A percentile compares a stretch with the other conserved stretches of the same genome.
These are phyloP conservation scores for Bombus confusus DNA, from an alignment of 1,140 invertebrate genomes.

Conservation along the genomic window DNA sequence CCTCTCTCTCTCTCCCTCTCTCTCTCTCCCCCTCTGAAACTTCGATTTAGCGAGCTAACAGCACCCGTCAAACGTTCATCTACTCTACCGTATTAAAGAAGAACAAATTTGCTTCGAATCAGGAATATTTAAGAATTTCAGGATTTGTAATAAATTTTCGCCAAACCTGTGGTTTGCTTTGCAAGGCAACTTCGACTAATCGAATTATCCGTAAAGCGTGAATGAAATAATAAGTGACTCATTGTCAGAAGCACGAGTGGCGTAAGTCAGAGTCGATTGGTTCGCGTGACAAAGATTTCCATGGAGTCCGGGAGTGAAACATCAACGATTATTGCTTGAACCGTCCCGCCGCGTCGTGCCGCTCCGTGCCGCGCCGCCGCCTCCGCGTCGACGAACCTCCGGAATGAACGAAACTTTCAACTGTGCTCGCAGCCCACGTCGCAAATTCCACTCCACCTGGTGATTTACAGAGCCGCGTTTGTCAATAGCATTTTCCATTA, in stretches of 20 bases:
- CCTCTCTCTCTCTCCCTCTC: too few species aligned
- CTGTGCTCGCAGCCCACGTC: slow-evolving; percentile 41
- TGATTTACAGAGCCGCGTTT: slow-evolving; percentile 64
- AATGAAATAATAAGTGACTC: neutral
- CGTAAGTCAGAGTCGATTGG: slow-evolving; percentile 6
- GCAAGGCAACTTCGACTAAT: too few species aligned
- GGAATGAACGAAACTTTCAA: slow-evolving; percentile 34
- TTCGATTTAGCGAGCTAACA: too few species aligned
- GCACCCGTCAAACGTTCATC: too few species aligned
- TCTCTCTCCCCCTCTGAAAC: too few species aligned
- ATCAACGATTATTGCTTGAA: slow-evolving; percentile 37
- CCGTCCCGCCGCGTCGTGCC: too few species aligned
- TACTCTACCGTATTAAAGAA: too few species aligned
- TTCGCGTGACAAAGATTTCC: slow-evolving; percentile 31
- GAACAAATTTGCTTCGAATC: too few species aligned
- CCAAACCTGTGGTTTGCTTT: too few species aligned
- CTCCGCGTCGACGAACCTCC: slow-evolving; percentile 36
- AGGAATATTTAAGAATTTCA: too few species aligned
- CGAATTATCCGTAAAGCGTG: neutral
- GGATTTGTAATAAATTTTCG: too few species aligned
- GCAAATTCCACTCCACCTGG: slow-evolving; percentile 40
- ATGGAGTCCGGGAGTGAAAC: slow-evolving; percentile 9
- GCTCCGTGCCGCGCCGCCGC: neutral
- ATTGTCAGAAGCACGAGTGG: neutral
- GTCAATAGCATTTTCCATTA: slow-evolving; percentile 67